Conservation (phyloP, 2,113 vertebrate species). For the Chiloscyllium plagiosum region DNA sequence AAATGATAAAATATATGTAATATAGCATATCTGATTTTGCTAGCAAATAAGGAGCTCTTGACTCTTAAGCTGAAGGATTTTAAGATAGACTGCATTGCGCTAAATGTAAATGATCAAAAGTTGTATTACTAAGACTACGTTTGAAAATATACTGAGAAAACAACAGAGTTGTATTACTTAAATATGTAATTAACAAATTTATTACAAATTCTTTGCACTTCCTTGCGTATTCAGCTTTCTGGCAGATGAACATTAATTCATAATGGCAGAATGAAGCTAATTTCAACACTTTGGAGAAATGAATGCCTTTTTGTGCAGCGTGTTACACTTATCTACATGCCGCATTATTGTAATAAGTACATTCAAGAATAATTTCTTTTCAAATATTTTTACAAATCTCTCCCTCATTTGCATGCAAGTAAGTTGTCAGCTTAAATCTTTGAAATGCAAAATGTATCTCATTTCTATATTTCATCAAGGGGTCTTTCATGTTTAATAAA, state of each 20-base stretch:
- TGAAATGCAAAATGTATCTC: slow-evolving; percentile 94
- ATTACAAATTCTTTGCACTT: slow-evolving; percentile 79
- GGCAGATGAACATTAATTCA: slow-evolving; percentile 80
- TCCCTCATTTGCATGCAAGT: slow-evolving; percentile 89
- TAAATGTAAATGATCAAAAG: slow-evolving; percentile 78
- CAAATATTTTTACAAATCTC: slow-evolving; percentile 83
- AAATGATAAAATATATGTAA: slow-evolving; percentile 83
- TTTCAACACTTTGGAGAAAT: slow-evolving; percentile 84
- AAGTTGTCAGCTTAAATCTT: slow-evolving; percentile 90
- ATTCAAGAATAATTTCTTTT: slow-evolving; percentile 86
- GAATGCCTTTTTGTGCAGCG: slow-evolving; percentile 81
- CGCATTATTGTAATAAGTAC: slow-evolving; percentile 82
- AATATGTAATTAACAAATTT: slow-evolving; percentile 87
- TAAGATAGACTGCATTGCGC: slow-evolving; percentile 68
- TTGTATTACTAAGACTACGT: slow-evolving; percentile 75
- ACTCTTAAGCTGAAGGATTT: slow-evolving; percentile 81
- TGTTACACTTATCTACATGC: slow-evolving; percentile 82
- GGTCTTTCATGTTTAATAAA: slow-evolving; percentile 98
- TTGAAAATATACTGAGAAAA: slow-evolving; percentile 75
- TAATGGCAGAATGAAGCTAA: slow-evolving; percentile 82
- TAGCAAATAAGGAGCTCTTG: slow-evolving; percentile 78
- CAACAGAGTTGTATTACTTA: slow-evolving; percentile 77
- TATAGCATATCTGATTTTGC: slow-evolving; percentile 80
- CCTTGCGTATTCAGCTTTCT: slow-evolving; percentile 77
- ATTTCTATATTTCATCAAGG: slow-evolving; percentile 98